A percentile compares a stretch with the other conserved stretches of the same genome.
Evolutionary conservation across 2,113 vertebrate genomes (phyloP).

Genomic region (Rhizomys pruinosus): DNA sequence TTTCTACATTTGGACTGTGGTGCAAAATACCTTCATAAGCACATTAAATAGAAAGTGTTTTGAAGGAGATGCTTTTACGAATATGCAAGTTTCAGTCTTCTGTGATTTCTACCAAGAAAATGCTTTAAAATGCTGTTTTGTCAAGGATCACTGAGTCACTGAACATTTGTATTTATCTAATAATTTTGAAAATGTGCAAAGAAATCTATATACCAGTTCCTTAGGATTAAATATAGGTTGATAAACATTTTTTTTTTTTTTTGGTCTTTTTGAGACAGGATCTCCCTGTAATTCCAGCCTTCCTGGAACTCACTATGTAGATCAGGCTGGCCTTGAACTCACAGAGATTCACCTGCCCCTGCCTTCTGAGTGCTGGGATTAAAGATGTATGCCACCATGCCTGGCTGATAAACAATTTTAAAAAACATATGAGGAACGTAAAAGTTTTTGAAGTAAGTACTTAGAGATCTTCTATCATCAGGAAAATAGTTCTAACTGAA

Average conservation of each 20-base stretch:
- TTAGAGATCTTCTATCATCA: neutral
- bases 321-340: no score
- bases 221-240: neutral
- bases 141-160: slow-evolving; percentile 48
- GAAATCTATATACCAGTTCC: neutral
- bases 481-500: neutral
- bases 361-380: no score
- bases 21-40: slow-evolving; percentile 66
- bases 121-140: slow-evolving; percentile 44
- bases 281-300: no score
- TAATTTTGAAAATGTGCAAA: slow-evolving; percentile 48
- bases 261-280: no score
- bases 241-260: neutral
- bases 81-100: slow-evolving; percentile 43
- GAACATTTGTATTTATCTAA: slow-evolving; percentile 38
- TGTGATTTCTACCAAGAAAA: slow-evolving; percentile 55
- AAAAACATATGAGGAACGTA: neutral
- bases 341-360: no score
- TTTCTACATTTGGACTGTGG: slow-evolving; percentile 53
- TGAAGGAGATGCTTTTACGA: slow-evolving; percentile 52
- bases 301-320: no score
- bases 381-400: no score
- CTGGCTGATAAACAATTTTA: no score
- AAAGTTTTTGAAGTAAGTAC: neutral
- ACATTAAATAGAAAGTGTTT: slow-evolving; percentile 64